Evolutionary conservation across 2,113 vertebrate species (phyloP).

Genomic region (Oenanthe oenanthe): DNA sequence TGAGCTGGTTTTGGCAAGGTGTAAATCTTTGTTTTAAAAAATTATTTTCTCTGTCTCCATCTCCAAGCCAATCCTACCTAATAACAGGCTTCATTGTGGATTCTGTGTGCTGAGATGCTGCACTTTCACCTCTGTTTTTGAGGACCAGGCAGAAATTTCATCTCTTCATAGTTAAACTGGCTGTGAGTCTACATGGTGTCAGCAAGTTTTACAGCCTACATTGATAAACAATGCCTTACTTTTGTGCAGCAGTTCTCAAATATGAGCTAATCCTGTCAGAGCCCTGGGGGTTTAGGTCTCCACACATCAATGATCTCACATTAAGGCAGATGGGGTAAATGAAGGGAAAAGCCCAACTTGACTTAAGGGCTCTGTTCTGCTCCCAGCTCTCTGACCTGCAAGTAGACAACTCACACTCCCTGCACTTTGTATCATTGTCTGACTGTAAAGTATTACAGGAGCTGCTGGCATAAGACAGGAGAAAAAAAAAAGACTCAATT

Average conservation of each 20-base stretch:
- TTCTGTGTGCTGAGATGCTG: not conserved
- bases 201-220: constrained; percentile 37
- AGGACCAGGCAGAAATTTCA: constrained; percentile 30
- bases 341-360: constrained; percentile 47
- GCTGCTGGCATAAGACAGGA: not conserved
- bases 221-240: constrained; percentile 42
- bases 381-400: not conserved
- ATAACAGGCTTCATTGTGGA: not conserved
- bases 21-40: not conserved
- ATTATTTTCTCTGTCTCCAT: not conserved
- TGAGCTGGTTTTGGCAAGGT: not conserved
- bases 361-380: constrained; percentile 4
- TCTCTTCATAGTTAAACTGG: constrained; percentile 3
- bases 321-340: constrained; percentile 50
- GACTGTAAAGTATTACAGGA: not conserved
- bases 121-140: constrained; percentile 9
- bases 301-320: constrained; percentile 30
- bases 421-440: not conserved
- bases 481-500: not conserved
- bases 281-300: constrained; percentile 23
- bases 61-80: not conserved
- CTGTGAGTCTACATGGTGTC: constrained; percentile 1
- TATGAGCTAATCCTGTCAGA: constrained; percentile 13
- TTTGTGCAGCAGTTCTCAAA: constrained; percentile 23
- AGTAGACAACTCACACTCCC: constrained; percentile 1